Conservation (phyloP, 2,797 vertebrate species). For the Sus cebifrons region DNA sequence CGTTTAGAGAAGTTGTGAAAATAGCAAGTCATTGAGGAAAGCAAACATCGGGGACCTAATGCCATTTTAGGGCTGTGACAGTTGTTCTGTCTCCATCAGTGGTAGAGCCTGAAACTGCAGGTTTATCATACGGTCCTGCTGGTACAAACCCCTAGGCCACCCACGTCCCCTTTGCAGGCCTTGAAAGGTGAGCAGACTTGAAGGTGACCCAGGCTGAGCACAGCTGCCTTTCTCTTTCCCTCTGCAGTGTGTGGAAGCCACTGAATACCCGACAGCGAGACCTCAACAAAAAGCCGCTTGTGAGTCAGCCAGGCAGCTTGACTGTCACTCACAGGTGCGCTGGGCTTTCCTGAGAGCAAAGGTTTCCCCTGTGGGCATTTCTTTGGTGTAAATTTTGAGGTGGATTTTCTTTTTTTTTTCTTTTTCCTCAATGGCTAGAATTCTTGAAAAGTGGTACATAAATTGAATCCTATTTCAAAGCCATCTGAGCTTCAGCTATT, state of each 20-base stretch:
- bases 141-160: background rate
- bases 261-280: background rate
- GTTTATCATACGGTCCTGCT: background rate
- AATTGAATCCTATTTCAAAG: background rate
- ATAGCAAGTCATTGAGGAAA: constrained; percentile 59
- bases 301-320: background rate
- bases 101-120: background rate
- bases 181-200: background rate
- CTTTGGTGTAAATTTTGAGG: background rate
- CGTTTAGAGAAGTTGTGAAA: constrained; percentile 69
- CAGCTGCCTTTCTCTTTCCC: background rate
- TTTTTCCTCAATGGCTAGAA: background rate
- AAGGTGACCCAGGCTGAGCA: background rate
- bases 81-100: background rate
- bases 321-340: background rate
- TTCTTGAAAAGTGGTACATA: background rate
- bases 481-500: background rate
- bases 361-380: background rate
- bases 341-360: background rate
- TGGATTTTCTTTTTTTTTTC: background rate
- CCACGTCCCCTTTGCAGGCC: background rate
- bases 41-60: constrained; percentile 43
- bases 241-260: background rate
- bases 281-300: background rate
- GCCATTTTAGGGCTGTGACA: background rate